Evolutionary conservation across 2,797 vertebrate species (phyloP).

Genomic region (Poecilia picta): DNA sequence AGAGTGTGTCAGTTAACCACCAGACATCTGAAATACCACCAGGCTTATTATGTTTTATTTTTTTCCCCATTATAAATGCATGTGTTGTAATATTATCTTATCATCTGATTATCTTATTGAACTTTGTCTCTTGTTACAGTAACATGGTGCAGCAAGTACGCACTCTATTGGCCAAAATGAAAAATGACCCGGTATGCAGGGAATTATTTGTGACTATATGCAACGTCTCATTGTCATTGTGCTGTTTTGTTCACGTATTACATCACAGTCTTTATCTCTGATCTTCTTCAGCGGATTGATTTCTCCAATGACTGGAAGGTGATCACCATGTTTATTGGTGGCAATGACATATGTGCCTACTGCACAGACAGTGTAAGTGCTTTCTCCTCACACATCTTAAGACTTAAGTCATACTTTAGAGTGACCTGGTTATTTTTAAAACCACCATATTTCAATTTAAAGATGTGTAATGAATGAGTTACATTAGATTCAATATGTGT

Average conservation of each 20-base stretch:
- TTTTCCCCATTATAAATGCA: no score
- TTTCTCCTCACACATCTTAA: not conserved
- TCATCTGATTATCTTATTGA: not conserved
- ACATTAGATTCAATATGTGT: not conserved
- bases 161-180: conserved; percentile 85
- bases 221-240: not conserved
- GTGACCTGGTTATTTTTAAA: not conserved
- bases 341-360: conserved; percentile 88
- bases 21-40: not conserved
- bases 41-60: not conserved
- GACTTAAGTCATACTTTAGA: not conserved
- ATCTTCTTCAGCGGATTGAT: conserved; percentile 82
- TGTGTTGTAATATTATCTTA: not conserved
- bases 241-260: conserved; percentile 5
- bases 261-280: conserved; percentile 14
- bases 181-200: conserved; percentile 79
- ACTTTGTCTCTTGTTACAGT: conserved; percentile 70
- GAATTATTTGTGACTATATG: not conserved
- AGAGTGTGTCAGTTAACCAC: conserved; percentile 78
- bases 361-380: conserved; percentile 87
- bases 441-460: not conserved
- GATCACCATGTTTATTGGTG: conserved; percentile 89
- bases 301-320: conserved; percentile 92
- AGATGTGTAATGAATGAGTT: not conserved
- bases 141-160: conserved; percentile 83